Evolutionary conservation across 2,888 invertebrate species (phyloP), one percentile per base, ranked within the genome.

Genomic region (Choristoneura rosaceana): DNA sequence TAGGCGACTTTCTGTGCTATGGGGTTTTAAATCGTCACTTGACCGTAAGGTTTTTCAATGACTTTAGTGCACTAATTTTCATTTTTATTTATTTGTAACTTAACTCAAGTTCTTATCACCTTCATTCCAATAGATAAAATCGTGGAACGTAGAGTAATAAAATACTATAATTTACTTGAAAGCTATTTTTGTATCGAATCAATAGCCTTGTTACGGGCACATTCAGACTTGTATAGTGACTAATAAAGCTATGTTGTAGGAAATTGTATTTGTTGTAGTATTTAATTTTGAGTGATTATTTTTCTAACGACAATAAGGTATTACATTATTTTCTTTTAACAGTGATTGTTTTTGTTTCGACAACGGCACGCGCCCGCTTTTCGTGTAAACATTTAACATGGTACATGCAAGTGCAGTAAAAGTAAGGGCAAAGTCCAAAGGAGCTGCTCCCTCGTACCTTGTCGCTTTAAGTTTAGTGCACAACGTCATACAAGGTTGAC

Each of bases 321-420:
- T 62, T 62, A 45, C 62, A 62, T 33, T 62, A 43, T 61, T 61
- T 41, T 17, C 33, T 62, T 62, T 45, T 17, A 25, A 45, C 43
- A 62, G 17, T 62, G 61, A 43, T 61, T 7, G 14, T 62, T 45
- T 62, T 62, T 62, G 45, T 62, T 62, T 62, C 25, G 62, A 62
- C 62, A 62, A 62, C 62, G 45, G 62, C 45, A 7, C 14, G 45
- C 25, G 25, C 45, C 45, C 45, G 62, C 62, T 25, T 2, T 62
- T 34, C 10, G 50, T 50, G 50, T 64, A 14, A 17, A 17, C 17
- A 14, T 8, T 8, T 15, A 15, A 15, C n/a, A n/a, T 2, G 9
- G 50, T 17, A 17, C 15, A 15, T 17, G 8, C 50, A 17, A 17
- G 17, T 15, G 15, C 45, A 4, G 15, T 15, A 15, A 4, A 14